A percentile compares a stretch with the other conserved stretches of the same genome.
These are phyloP conservation scores for Gasteruption jaculator DNA, from an alignment of 2,888 invertebrate species.

Conservation along the genomic window DNA sequence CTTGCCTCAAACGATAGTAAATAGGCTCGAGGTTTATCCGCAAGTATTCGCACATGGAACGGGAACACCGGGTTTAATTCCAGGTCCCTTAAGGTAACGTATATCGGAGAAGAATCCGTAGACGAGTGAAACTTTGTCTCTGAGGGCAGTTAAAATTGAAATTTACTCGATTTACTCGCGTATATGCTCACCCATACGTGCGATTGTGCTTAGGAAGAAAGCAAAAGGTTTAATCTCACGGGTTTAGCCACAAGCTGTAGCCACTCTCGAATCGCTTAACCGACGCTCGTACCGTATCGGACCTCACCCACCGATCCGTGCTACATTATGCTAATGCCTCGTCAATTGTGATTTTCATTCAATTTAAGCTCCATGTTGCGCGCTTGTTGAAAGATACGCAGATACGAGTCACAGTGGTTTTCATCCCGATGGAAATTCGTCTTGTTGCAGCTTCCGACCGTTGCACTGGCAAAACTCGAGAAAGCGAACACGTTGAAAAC, in stretches of 20 bases:
- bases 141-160: constrained; percentile 6
- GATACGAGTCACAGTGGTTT: constrained; percentile 33
- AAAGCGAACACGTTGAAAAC: no score
- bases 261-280: constrained; percentile 23
- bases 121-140: no score
- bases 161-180: constrained; percentile 3
- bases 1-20: no score
- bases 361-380: constrained; percentile 38
- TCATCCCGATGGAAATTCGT: constrained; percentile 19
- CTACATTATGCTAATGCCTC: constrained; percentile 39
- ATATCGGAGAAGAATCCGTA: no score
- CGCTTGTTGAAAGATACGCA: constrained; percentile 36
- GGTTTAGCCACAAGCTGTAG: constrained; percentile 19
- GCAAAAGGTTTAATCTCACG: constrained; percentile 26
- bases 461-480: no score
- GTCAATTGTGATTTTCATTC: constrained; percentile 40
- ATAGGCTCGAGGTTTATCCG: no score
- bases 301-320: constrained; percentile 34
- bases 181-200: constrained; percentile 10
- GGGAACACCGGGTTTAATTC: no score
- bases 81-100: no score
- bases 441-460: no score
- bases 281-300: constrained; percentile 29
- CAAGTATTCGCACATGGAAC: no score
- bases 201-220: constrained; percentile 22